Base-by-base conservation (phyloP, 2,113 vertebrate genomes). In the Actenoides lindsayi region DNA sequence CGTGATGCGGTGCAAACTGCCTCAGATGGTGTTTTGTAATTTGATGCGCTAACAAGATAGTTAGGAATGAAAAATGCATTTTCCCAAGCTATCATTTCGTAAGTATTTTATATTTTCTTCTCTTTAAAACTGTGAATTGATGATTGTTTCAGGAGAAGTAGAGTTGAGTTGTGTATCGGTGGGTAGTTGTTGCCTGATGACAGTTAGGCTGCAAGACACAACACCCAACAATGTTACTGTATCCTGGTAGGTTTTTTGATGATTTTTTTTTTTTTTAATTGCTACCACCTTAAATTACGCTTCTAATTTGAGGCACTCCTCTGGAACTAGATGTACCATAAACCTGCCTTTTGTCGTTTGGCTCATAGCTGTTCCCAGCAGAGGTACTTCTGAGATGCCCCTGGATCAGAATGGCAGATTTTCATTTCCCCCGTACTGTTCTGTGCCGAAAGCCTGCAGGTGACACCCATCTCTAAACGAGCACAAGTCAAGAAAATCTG, bases 41-140 rank as follows among this genome's bases (percentile, higher is more conserved):
- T 94, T 85, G 92, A 96, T 95, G 87, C 83, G 63, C 94, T 95
- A 96, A 96, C 92, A 95, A 95, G 96, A 92, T 94, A 96, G 94
- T 94, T 96, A 95, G 92, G 59, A 96, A 96, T 91, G 90, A 96
- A 96, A 96, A 96, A 96, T 96, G 77, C 70, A 37, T 92, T 96
- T 97, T 96, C 46, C 62, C 63, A 54, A 89, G 78, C 17, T 91
- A 62, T 87, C 14, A 46, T 94, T 95, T 94, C 65, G 33, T 83
- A 91, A 89, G 91, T 92, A 89, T 96, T 96, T 86, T 89, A 31
- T 92, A 79, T 89, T 94, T 94, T 94, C 46, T 85, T 89, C 67
- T 79, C n/a, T 87, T 89, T 91, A 89, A 87, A 89, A 41, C 41
- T 85, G 31, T 35, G 46, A 59, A 62, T 76, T 87, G 94, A 44